Evolutionary conservation across 2,113 vertebrate genomes (phyloP).

Genomic region (Ceyx margarethae): DNA sequence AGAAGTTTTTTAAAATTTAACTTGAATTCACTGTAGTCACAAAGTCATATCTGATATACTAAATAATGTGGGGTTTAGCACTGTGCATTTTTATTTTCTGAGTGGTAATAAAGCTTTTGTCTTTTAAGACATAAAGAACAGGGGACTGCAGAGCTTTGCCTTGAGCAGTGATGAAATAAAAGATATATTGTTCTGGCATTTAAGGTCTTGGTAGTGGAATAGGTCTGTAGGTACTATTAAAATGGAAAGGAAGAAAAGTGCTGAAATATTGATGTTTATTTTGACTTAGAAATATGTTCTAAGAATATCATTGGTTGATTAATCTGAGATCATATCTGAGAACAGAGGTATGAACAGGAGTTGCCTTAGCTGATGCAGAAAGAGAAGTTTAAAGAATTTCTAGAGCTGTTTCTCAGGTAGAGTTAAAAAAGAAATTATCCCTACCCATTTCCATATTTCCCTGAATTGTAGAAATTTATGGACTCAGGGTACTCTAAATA

Average conservation of each 20-base stretch:
- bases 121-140: background rate
- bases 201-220: background rate
- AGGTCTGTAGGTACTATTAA: background rate
- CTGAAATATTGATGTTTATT: background rate
- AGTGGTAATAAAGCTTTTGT: background rate
- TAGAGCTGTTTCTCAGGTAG: background rate
- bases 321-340: background rate
- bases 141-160: background rate
- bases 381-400: background rate
- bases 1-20: background rate
- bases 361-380: background rate
- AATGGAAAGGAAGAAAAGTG: background rate
- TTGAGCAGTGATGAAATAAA: background rate
- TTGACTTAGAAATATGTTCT: background rate
- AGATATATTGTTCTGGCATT: background rate
- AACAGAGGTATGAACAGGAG: background rate
- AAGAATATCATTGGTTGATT: background rate
- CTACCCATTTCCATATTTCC: background rate
- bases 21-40: background rate
- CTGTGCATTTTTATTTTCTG: background rate
- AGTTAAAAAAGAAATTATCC: background rate
- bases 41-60: background rate
- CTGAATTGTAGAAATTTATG: background rate
- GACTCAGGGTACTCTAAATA: background rate
- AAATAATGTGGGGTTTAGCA: background rate